Evolutionary conservation across 2,888 invertebrate species (phyloP).

Genomic region (Cremastinae sp.): DNA sequence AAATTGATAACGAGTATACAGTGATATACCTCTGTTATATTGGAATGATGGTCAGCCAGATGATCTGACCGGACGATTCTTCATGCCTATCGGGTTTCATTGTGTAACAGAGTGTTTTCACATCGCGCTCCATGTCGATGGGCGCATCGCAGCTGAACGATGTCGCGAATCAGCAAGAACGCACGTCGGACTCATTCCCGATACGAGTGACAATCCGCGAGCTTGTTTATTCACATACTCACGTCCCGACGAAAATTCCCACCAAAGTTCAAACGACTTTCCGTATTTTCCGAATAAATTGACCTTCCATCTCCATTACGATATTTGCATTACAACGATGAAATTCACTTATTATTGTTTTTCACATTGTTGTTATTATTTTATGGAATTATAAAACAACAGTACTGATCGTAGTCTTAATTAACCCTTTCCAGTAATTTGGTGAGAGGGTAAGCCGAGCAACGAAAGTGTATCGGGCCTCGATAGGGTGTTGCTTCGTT

Average conservation of each 20-base stretch:
- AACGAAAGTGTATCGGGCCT: slow-evolving; percentile 20
- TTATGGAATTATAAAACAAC: slow-evolving; percentile 5
- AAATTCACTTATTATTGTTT: not conserved
- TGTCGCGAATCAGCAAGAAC: slow-evolving; percentile 16
- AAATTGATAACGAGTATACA: too few species aligned
- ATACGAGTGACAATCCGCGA: not conserved
- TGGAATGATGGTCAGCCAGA: too few species aligned
- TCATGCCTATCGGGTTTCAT: slow-evolving; percentile 13
- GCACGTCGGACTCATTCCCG: slow-evolving; percentile 10
- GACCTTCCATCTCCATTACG: not conserved
- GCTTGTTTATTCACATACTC: not conserved
- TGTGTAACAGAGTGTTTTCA: slow-evolving; percentile 22
- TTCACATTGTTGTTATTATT: slow-evolving; percentile 7
- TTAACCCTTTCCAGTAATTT: slow-evolving; percentile 13
- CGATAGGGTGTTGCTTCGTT: slow-evolving; percentile 31
- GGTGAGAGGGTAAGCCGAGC: slow-evolving; percentile 27
- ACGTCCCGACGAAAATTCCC: not conserved
- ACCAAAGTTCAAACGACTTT: slow-evolving; percentile 2
- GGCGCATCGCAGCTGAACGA: slow-evolving; percentile 27
- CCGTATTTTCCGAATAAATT: slow-evolving; percentile 4
- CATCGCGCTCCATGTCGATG: slow-evolving; percentile 10
- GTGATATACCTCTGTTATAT: too few species aligned
- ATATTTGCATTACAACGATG: not conserved
- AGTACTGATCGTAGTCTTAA: slow-evolving; percentile 6
- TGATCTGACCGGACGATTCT: too few species aligned